Percentiles rank a stretch among this genome's conserved stretches.
Conservation (phyloP, 2,797 vertebrate species). For the Phrynocephalus guinanensis region DNA sequence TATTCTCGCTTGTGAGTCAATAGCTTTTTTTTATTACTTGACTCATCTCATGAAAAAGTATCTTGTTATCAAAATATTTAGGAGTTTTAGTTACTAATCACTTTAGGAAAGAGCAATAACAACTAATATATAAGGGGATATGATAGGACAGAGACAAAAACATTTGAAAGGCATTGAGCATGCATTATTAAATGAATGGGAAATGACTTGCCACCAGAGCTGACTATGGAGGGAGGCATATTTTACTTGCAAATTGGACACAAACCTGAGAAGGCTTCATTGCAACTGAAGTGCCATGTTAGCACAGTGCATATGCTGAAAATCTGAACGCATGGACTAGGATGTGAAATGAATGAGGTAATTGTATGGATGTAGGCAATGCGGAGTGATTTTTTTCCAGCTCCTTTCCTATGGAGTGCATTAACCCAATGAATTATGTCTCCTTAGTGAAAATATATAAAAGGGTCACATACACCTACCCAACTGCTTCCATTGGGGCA, state of each 20-base stretch:
- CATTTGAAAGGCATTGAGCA: slow-evolving; percentile 65
- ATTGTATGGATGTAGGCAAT: slow-evolving; percentile 45
- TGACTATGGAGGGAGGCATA: slow-evolving; percentile 70
- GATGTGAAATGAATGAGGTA: slow-evolving; percentile 47
- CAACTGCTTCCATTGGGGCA: background rate
- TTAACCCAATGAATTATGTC: background rate
- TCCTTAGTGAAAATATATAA: background rate
- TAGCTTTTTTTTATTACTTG: fast-evolving
- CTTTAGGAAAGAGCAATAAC: slow-evolving; percentile 57
- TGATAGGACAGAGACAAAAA: slow-evolving; percentile 70
- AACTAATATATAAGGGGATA: slow-evolving; percentile 67
- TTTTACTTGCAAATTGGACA: slow-evolving; percentile 78
- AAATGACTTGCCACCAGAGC: slow-evolving; percentile 73
- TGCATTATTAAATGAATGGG: slow-evolving; percentile 75
- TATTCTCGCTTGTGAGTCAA: slow-evolving; percentile 20
- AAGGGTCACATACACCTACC: background rate
- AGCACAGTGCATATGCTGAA: slow-evolving; percentile 58
- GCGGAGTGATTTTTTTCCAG: background rate
- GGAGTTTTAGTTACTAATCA: slow-evolving; percentile 36
- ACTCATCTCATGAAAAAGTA: background rate
- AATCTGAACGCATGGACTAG: slow-evolving; percentile 52
- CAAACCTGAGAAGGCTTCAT: slow-evolving; percentile 68
- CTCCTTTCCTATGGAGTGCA: background rate
- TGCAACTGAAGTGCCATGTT: slow-evolving; percentile 67
- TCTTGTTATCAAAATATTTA: slow-evolving; percentile 6